Evolutionary conservation across 1,140 invertebrate species (phyloP).

Genomic region (Drosophila kepulauana): DNA sequence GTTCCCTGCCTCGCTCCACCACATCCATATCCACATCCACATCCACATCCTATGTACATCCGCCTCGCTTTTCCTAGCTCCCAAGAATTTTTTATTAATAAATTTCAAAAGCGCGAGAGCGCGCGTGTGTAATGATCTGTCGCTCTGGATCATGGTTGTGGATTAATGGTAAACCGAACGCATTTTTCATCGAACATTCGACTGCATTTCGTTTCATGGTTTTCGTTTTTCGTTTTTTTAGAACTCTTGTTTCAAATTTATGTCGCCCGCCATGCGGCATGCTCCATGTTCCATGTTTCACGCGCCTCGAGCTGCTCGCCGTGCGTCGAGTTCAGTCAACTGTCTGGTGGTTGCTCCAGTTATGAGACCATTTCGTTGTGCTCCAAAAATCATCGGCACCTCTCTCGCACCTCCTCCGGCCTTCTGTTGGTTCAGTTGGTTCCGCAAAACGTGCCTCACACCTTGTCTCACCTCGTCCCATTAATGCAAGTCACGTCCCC

Average conservation of each 20-base stretch:
- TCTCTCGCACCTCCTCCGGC: neutral
- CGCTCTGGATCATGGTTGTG: constrained; percentile 76
- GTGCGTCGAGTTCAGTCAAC: constrained; percentile 65
- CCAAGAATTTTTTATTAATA: constrained; percentile 74
- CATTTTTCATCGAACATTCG: constrained; percentile 79
- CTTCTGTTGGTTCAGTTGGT: constrained; percentile 45
- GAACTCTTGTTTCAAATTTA: constrained; percentile 45
- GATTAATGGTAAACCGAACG: constrained; percentile 84
- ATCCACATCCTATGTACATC: constrained; percentile 3
- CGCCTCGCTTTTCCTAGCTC: constrained; percentile 36
- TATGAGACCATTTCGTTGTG: constrained; percentile 73
- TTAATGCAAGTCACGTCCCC: constrained; percentile 69
- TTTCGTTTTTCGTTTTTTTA: constrained; percentile 21
- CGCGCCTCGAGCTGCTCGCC: constrained; percentile 23
- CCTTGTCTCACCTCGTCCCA: constrained; percentile 14
- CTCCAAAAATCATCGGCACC: constrained; percentile 54
- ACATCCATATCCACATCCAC: neutral
- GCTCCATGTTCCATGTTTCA: constrained; percentile 31
- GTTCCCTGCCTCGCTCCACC: constrained; percentile 26
- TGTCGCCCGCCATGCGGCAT: constrained; percentile 39
- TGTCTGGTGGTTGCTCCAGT: constrained; percentile 49
- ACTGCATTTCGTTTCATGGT: constrained; percentile 47
- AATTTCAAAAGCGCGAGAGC: constrained; percentile 58
- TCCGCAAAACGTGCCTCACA: constrained; percentile 57
- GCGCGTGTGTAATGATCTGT: constrained; percentile 84